phyloP scores from a whole-genome alignment of 2,113 vertebrate species.

The Perca fluviatilis region DNA sequence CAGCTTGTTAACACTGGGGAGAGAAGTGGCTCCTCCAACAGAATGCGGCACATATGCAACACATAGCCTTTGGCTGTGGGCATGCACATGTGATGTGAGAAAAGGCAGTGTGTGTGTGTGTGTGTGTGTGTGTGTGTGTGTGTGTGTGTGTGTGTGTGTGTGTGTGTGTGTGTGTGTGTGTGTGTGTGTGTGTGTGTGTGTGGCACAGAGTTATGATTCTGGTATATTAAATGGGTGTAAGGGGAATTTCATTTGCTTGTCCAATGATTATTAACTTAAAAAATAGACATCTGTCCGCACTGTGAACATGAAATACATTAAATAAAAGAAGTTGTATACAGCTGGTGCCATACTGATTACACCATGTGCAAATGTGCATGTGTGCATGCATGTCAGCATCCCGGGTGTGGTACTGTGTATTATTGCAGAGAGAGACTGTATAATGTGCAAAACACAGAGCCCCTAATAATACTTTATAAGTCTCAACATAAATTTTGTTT shows the following conservation, averaged over 20 bases:
- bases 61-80: conserved; percentile 68
- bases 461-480: conserved; percentile 40
- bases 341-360: not conserved
- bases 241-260: conserved; percentile 2
- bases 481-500: conserved; percentile 52
- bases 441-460: conserved; percentile 17
- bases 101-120: conserved; percentile 1
- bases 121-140: conserved; percentile 5
- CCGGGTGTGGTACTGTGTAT: not conserved
- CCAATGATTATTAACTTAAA: not conserved
- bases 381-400: not conserved
- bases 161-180: conserved; percentile 16
- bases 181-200: conserved; percentile 15
- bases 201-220: conserved; percentile 13
- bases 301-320: not conserved
- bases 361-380: not conserved
- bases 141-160: conserved; percentile 7
- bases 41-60: conserved; percentile 72
- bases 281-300: not conserved
- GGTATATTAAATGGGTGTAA: not conserved
- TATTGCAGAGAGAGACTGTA: not conserved
- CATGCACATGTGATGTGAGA: too few species aligned
- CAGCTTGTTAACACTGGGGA: conserved; percentile 77
- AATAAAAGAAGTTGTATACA: not conserved
- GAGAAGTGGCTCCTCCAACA: conserved; percentile 56